A percentile compares a stretch with the other conserved stretches of the same genome.
Evolutionary conservation across 2,113 vertebrate genomes (phyloP).

Genomic region (Lepidothrix coronata): DNA sequence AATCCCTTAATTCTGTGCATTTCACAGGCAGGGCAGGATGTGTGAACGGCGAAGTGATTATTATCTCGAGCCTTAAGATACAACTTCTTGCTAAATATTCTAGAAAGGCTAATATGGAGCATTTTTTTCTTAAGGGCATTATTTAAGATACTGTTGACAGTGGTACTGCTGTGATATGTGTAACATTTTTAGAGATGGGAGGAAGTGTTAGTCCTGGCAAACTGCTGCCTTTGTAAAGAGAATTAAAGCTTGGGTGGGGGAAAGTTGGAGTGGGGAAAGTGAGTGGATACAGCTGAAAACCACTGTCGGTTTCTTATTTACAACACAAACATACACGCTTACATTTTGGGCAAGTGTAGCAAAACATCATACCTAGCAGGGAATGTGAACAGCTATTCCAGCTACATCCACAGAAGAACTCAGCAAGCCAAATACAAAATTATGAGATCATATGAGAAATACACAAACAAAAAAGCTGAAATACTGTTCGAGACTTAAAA

Average conservation of each 20-base stretch:
- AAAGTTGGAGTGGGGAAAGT: not conserved
- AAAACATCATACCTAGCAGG: not conserved
- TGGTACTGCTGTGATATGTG: rapidly evolving
- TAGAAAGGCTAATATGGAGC: not conserved
- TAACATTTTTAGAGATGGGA: not conserved
- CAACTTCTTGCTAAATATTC: not conserved
- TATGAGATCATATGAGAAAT: not conserved
- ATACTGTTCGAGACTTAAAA: not conserved
- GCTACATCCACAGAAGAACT: not conserved
- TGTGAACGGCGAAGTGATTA: not conserved
- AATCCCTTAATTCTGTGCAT: not conserved
- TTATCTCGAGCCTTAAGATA: not conserved
- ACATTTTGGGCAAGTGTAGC: rapidly evolving
- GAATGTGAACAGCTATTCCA: not conserved
- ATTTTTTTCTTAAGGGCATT: not conserved
- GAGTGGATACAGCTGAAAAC: not conserved
- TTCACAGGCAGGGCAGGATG: not conserved
- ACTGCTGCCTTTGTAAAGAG: not conserved
- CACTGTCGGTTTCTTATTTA: not conserved
- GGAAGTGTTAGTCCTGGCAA: not conserved
- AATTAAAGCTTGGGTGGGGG: not conserved
- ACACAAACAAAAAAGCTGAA: not conserved
- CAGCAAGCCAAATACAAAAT: not conserved
- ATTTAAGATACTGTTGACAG: not conserved
- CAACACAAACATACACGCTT: rapidly evolving